Conservation (phyloP, 2,113 vertebrate species). For the Tricholaema leucomelas region DNA sequence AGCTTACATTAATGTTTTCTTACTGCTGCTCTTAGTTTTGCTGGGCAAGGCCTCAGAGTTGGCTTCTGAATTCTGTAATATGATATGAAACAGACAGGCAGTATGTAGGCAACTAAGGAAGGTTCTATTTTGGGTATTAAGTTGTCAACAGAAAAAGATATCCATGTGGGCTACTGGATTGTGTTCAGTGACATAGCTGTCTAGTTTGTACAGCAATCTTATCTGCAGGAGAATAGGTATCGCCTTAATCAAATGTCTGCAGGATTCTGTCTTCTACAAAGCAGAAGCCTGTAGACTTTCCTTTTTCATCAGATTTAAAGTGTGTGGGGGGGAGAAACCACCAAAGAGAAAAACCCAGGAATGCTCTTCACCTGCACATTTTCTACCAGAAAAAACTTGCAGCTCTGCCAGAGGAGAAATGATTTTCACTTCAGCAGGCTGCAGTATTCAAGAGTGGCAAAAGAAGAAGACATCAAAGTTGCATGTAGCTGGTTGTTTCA, state of each 20-base stretch:
- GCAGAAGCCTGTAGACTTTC: neutral
- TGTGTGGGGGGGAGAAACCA: neutral
- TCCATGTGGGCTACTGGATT: neutral
- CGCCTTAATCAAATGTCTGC: neutral
- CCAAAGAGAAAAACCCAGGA: neutral
- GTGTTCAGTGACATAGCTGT: neutral
- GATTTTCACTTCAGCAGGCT: constrained; percentile 17
- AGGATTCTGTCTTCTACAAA: neutral
- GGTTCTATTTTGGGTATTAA: constrained; percentile 15
- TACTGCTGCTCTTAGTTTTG: neutral
- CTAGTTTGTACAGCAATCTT: neutral
- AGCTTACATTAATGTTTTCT: neutral
- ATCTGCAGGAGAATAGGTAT: neutral
- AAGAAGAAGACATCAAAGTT: constrained; percentile 36
- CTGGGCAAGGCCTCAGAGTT: neutral
- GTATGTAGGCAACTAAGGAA: neutral
- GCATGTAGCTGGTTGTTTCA: constrained; percentile 4
- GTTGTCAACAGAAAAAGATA: neutral
- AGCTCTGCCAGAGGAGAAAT: constrained; percentile 4
- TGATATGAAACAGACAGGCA: neutral
- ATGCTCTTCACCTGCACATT: neutral
- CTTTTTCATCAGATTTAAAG: constrained; percentile 1
- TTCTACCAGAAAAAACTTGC: neutral
- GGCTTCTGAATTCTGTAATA: neutral
- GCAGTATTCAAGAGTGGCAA: neutral